Evolutionary conservation across 2,888 invertebrate species (phyloP).

Genomic region (Thecophora atra): DNA sequence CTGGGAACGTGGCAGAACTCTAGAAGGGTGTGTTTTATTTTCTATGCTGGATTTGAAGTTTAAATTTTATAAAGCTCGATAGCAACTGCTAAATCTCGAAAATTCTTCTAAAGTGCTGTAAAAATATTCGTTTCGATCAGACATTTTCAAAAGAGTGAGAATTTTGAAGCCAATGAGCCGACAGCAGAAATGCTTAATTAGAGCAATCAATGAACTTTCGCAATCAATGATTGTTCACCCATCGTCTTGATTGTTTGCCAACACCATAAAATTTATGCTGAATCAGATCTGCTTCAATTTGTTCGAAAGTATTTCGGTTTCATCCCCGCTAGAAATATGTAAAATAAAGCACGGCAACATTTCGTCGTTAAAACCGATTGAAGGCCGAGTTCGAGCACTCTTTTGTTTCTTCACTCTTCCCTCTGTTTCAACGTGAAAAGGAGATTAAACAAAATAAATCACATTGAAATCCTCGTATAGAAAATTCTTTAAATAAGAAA

Average conservation of each 20-base stretch:
- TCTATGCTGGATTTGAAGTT: no score
- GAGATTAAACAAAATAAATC: no score
- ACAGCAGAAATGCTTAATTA: constrained; percentile 25
- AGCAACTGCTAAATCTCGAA: not conserved
- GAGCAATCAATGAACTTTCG: constrained; percentile 34
- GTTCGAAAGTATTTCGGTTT: no score
- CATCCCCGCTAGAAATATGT: no score
- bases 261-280: not conserved
- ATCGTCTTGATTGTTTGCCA: constrained; percentile 33
- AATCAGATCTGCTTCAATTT: not conserved
- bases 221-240: constrained; percentile 16
- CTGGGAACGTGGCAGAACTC: not conserved
- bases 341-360: no score
- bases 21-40: not conserved
- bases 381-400: no score
- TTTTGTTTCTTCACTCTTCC: no score
- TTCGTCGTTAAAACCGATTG: no score
- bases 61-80: no score
- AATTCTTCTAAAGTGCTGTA: not conserved
- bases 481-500: no score
- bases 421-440: no score
- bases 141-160: not conserved
- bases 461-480: no score
- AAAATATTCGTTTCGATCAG: not conserved
- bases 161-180: not conserved